Base-by-base conservation (phyloP, 2,888 invertebrate genomes). In the Falcaria lacertinaria region DNA sequence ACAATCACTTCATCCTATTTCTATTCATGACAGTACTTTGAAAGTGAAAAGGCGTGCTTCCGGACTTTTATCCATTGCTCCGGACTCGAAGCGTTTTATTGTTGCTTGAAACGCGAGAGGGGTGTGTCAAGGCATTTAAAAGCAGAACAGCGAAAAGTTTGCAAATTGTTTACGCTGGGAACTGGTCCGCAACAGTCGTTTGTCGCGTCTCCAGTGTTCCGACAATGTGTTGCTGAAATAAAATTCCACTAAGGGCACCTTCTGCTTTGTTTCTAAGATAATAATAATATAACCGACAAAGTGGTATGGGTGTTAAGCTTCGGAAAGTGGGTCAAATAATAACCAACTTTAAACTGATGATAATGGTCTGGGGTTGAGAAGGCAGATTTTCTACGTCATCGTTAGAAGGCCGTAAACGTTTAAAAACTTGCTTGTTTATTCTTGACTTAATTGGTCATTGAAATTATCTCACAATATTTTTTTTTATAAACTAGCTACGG, bases 121-220 rank as follows among this genome's bases (percentile, higher is more conserved):
- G 22, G 22, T 37, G 37, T 37, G 25, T 37, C 25, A 37, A 22
- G 15, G 15, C 8, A 8, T 25, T 25, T 15, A 37, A 25, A 13
- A 19, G 19, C 25, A n/a, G 15, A 37, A 22, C 44, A 52, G 52
- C 47, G 58, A 63, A 57, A 62, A 61, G 50, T 62, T 61, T 16
- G 48, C 50, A 59, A 64, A 62, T 61, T 62, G 62, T 62, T 62
- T 57, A 61, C 64, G 50, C 57, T 59, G 62, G 54, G 52, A 62
- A 61, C 52, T 59, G 59, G 51, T 48, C 49, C 39, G 42, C 42
- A 62, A 62, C 52, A 54, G 62, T 57, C 64, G 60, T 61, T 64
- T 64, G 64, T 60, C 45, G 52, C 17, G 32, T 40, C 25, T n/a
- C 45, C 46, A 52, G 47, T 51, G 64, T 63, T 48, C 47, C 43